A percentile compares a stretch with the other conserved stretches of the same genome.
phyloP scores from a whole-genome alignment of 2,797 vertebrate species.

The Falco berigora region DNA sequence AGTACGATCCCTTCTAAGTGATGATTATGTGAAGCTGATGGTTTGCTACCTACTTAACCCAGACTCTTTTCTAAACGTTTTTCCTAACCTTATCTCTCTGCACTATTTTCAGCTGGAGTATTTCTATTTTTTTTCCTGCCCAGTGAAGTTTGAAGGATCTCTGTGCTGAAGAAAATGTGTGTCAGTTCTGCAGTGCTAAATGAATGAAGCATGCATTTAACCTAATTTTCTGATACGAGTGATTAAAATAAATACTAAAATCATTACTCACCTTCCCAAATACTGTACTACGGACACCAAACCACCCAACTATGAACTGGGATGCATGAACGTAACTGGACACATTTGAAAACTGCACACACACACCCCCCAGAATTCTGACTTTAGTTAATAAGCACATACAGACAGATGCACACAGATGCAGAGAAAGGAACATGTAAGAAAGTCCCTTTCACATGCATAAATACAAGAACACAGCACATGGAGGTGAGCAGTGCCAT shows the following conservation, averaged over 20 bases:
- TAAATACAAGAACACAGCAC: neutral
- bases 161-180: neutral
- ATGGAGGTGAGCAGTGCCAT: neutral
- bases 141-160: neutral
- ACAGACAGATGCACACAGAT: accelerated
- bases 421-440: neutral
- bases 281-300: neutral
- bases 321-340: neutral
- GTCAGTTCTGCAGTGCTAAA: neutral
- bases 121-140: neutral
- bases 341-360: neutral
- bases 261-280: neutral
- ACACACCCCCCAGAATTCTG: neutral
- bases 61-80: neutral
- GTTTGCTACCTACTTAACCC: neutral
- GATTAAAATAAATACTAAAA: neutral
- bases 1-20: neutral
- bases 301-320: neutral
- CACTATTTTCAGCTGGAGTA: neutral
- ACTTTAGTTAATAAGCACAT: neutral
- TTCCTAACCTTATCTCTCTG: neutral
- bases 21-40: neutral
- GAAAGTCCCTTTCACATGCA: neutral
- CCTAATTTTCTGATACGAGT: neutral
- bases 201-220: neutral